Evolutionary conservation across 2,113 vertebrate species (phyloP).

Genomic region (Gambusia holbrooki): DNA sequence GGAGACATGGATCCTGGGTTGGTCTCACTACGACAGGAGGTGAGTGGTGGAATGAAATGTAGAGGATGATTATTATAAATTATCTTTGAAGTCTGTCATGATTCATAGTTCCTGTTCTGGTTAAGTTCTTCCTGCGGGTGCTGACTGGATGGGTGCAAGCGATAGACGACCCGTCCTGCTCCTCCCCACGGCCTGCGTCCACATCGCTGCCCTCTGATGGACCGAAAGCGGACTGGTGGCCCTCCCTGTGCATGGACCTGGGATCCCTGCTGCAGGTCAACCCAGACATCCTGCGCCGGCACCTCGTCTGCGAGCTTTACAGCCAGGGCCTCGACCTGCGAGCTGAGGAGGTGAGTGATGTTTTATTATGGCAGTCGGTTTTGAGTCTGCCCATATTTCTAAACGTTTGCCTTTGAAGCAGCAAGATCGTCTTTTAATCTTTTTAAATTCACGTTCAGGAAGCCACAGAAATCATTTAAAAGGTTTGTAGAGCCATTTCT

Average conservation of each 20-base stretch:
- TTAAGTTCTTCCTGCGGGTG: constrained; percentile 90
- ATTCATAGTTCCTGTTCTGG: neutral
- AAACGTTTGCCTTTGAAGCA: neutral
- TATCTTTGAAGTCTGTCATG: neutral
- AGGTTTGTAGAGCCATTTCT: neutral
- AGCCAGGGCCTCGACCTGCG: constrained; percentile 89
- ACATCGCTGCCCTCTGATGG: constrained; percentile 28
- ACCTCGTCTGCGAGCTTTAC: constrained; percentile 94
- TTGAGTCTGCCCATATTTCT: neutral
- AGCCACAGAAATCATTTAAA: too few relatives aligned
- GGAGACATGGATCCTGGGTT: constrained; percentile 90
- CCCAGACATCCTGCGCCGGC: constrained; percentile 86
- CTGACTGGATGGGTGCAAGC: constrained; percentile 87
- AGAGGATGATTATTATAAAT: neutral
- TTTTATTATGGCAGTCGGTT: neutral
- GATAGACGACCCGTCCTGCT: constrained; percentile 53
- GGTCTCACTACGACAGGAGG: constrained; percentile 88
- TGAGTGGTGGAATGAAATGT: constrained; percentile 52
- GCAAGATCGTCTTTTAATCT: neutral
- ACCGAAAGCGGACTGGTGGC: constrained; percentile 86
- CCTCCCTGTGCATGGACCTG: constrained; percentile 85
- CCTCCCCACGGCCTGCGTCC: neutral
- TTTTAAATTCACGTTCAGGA: neutral
- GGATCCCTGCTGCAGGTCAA: constrained; percentile 89
- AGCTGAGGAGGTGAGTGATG: constrained; percentile 85